Evolutionary conservation across 2,888 invertebrate genomes (phyloP).

Genomic region (Drosophila mulleri): DNA sequence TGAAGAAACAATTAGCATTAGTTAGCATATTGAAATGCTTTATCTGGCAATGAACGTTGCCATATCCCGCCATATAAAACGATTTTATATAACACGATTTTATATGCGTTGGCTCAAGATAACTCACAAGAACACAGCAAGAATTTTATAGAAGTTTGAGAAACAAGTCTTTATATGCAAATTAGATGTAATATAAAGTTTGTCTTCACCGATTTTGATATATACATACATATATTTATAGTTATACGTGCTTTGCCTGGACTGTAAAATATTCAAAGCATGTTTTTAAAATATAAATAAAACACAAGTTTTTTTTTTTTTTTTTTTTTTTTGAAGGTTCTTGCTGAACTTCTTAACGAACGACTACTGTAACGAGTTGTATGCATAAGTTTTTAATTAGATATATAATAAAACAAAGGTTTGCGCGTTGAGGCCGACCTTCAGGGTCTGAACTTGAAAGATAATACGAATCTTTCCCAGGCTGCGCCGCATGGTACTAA

Average conservation of each 20-base stretch:
- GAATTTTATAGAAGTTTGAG: not conserved
- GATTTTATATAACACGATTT: not conserved
- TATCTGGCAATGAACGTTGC: not conserved
- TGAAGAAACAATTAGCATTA: not conserved
- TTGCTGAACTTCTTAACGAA: not conserved
- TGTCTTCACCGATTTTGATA: too few species aligned
- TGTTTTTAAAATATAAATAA: not conserved
- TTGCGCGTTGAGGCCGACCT: not conserved
- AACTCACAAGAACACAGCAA: not conserved
- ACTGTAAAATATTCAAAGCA: not conserved
- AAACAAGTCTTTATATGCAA: not conserved
- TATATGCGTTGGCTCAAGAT: not conserved
- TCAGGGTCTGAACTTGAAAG: constrained; percentile 5
- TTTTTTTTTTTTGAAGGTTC: not conserved
- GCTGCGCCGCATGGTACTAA: not conserved
- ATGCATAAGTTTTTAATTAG: not conserved
- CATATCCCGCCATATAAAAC: not conserved
- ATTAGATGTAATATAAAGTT: too few species aligned
- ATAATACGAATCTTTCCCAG: constrained; percentile 7
- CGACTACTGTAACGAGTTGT: not conserved
- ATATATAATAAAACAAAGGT: not conserved
- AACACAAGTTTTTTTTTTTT: not conserved
- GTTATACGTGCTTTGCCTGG: too few species aligned
- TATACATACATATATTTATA: too few species aligned
- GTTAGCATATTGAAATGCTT: not conserved